These are phyloP conservation scores for Embiotoca jacksoni DNA, from an alignment of 2,113 vertebrate species.

Conservation along the genomic window DNA sequence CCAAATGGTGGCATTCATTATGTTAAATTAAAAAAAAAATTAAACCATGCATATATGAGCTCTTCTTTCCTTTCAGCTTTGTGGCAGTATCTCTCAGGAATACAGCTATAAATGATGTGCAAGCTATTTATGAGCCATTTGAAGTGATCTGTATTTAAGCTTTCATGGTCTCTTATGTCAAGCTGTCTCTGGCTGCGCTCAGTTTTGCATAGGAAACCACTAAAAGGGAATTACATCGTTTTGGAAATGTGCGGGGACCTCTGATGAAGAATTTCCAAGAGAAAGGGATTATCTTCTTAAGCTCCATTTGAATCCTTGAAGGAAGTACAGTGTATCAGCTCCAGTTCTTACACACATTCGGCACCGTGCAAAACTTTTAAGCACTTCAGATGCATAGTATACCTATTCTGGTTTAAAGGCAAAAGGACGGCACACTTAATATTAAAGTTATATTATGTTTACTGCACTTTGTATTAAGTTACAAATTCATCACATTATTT, in stretches of 20 bases:
- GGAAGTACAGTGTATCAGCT: conserved; percentile 6
- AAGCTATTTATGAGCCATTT: conserved; percentile 47
- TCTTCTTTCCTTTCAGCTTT: conserved; percentile 13
- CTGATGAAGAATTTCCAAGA: conserved; percentile 53
- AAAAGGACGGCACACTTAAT: background rate
- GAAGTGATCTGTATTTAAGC: conserved; percentile 46
- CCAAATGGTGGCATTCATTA: background rate
- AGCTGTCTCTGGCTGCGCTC: conserved; percentile 28
- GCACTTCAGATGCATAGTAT: background rate
- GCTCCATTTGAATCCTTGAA: conserved; percentile 34
- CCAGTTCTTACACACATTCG: background rate
- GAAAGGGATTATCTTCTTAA: conserved; percentile 58
- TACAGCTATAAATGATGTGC: conserved; percentile 47
- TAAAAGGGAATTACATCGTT: conserved; percentile 50
- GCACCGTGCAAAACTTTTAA: background rate
- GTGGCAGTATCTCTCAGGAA: conserved; percentile 14
- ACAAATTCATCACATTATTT: too few relatives aligned
- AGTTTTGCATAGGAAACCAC: conserved; percentile 24
- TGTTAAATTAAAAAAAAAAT: too few relatives aligned
- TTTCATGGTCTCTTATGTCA: conserved; percentile 36
- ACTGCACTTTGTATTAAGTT: too few relatives aligned
- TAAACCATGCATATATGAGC: conserved; percentile 6
- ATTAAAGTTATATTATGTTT: too few relatives aligned
- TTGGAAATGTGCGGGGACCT: conserved; percentile 44
- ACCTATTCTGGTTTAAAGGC: background rate